Evolutionary conservation across 2,888 invertebrate species (phyloP), one percentile per base, ranked within the genome.

Genomic region (Apomyelois bistriatella): DNA sequence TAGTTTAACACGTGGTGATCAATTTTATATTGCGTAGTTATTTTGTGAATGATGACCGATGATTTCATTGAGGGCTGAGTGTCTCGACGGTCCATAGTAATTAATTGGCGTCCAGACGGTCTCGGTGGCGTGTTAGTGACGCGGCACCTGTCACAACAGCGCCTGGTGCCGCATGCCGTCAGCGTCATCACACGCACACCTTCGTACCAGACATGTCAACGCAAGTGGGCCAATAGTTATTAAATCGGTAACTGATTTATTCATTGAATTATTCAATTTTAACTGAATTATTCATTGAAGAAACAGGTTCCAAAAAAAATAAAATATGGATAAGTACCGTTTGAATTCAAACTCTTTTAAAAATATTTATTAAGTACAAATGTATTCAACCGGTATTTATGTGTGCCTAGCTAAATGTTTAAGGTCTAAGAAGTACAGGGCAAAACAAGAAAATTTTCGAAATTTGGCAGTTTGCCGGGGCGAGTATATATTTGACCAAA

Each of bases 91-190:
- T 68, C 52, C 13, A 64, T 70, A 61, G 64, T 72, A 74, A 80
- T 79, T 78, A 75, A 76, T 72, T 66, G 69, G 68, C 68, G 65
- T 65, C 65, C 63, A 62, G 60, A 54, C 60, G 61, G 72, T 68
- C 70, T 70, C 62, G 64, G 64, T 62, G 70, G 65, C 59, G 54
- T 55, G 57, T 57, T 56, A 56, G 61, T 72, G 73, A 72, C 71
- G 69, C 63, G 59, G 62, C 77, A 80, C 76, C 76, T 81, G 81
- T 76, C 70, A 70, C 64, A 70, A 70, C 65, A 69, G 46, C 46
- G 42, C 32, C 38, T 49, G 48, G 15, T 46, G 32, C 32, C 46
- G 32, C 16, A 9, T 46, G 32, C 32, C 46, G 32, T 35, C 32
- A 13, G n/a, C 35, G 32, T 15, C 12, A 9, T 3, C 52, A 28